These are phyloP conservation scores for Eurypyga helias DNA, from an alignment of 2,113 vertebrate genomes.

Conservation along the genomic window DNA sequence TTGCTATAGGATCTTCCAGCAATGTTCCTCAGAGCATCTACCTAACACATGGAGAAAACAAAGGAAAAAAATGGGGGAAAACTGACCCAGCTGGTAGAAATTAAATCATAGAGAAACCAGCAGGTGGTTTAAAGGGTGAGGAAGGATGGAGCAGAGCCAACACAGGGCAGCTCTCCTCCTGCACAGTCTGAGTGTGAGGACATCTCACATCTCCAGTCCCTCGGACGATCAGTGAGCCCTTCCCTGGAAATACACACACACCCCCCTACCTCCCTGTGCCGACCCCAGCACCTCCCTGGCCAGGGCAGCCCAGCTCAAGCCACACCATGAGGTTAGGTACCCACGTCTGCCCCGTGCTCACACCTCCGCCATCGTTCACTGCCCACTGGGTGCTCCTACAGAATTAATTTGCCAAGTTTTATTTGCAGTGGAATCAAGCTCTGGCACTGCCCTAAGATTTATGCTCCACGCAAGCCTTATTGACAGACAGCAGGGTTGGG, in stretches of 20 bases:
- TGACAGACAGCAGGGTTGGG: slow-evolving; percentile 49
- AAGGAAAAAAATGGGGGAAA: background rate
- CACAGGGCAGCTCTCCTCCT: background rate
- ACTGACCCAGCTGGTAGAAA: background rate
- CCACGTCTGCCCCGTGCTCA: rapidly evolving
- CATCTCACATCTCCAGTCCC: background rate
- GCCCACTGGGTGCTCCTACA: rapidly evolving
- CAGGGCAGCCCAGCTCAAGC: background rate
- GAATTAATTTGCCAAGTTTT: background rate
- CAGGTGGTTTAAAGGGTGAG: rapidly evolving
- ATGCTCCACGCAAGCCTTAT: background rate
- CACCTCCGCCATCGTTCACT: rapidly evolving
- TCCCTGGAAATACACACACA: background rate
- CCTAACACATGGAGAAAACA: background rate
- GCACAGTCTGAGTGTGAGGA: rapidly evolving
- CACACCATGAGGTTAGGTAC: rapidly evolving
- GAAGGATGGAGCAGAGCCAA: background rate
- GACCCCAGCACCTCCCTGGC: background rate
- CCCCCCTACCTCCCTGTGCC: background rate
- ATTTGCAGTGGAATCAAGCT: background rate
- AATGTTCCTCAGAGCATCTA: background rate
- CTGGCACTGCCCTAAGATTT: slow-evolving; percentile 14
- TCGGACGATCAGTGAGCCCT: rapidly evolving
- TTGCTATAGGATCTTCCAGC: background rate
- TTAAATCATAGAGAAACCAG: background rate